phyloP scores from a whole-genome alignment of 2,113 vertebrate genomes.

The Arothron firmamentum region DNA sequence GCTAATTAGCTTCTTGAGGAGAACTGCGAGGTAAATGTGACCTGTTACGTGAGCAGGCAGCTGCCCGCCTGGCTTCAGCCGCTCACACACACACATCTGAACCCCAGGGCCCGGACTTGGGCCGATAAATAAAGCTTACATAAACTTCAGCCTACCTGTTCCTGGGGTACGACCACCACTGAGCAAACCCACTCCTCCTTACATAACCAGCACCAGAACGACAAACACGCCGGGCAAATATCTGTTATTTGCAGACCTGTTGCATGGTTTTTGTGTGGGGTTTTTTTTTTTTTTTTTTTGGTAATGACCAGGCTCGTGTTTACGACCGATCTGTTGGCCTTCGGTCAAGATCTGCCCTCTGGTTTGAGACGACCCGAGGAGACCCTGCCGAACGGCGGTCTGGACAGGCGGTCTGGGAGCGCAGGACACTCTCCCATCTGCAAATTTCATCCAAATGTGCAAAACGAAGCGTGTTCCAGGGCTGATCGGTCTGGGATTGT shows the following conservation, averaged over 20 bases:
- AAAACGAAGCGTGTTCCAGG: no score
- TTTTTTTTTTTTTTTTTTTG: no score
- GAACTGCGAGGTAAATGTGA: not conserved
- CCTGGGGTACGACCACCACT: constrained; percentile 11
- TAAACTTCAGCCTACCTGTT: constrained; percentile 38
- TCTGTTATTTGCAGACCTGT: not conserved
- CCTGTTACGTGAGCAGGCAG: not conserved
- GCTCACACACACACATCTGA: constrained; percentile 38
- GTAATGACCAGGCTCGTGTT: no score
- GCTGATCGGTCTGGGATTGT: no score
- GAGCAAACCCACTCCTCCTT: constrained; percentile 28
- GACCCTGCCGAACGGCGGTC: no score
- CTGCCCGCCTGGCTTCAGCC: constrained; percentile 3
- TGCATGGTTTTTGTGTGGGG: not conserved
- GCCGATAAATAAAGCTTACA: constrained; percentile 37
- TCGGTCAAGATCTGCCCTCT: no score
- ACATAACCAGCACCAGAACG: constrained; percentile 32
- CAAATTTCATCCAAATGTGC: no score
- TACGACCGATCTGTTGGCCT: no score
- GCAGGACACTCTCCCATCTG: no score
- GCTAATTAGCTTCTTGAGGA: no score
- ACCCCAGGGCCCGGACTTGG: constrained; percentile 12
- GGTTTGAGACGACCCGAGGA: no score
- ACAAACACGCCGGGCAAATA: constrained; percentile 6
- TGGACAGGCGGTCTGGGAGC: no score